Conservation (phyloP, 2,797 vertebrate species). For the Chrysocyon brachyurus region DNA sequence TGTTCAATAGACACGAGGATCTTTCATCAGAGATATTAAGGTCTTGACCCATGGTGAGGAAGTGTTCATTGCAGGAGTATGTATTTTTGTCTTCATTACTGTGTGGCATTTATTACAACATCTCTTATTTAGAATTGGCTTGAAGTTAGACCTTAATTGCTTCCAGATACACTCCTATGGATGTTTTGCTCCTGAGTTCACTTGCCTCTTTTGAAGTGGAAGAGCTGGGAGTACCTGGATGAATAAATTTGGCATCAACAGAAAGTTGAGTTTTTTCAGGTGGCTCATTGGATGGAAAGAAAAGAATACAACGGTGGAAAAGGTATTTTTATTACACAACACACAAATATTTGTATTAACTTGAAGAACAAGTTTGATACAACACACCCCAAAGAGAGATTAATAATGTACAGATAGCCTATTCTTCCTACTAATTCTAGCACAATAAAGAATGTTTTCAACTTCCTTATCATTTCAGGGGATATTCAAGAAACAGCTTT, state of each 20-base stretch:
- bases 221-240: slow-evolving; percentile 69
- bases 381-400: slow-evolving; percentile 9
- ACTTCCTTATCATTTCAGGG: not conserved
- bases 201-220: slow-evolving; percentile 67
- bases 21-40: not conserved
- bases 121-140: not conserved
- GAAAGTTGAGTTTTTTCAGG: slow-evolving; percentile 83
- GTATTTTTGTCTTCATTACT: slow-evolving; percentile 12
- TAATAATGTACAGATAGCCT: not conserved
- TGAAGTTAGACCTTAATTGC: not conserved
- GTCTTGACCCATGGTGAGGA: not conserved
- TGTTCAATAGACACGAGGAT: not conserved
- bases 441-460: not conserved
- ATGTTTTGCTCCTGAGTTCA: slow-evolving; percentile 42
- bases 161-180: not conserved
- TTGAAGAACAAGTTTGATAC: slow-evolving; percentile 66
- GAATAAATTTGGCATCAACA: slow-evolving; percentile 79
- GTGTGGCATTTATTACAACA: not conserved
- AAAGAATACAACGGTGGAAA: slow-evolving; percentile 72
- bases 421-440: not conserved
- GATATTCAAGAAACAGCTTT: not conserved
- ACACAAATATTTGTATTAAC: slow-evolving; percentile 30
- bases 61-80: not conserved
- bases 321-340: slow-evolving; percentile 71
- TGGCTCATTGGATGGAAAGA: slow-evolving; percentile 70